Percentiles rank a stretch among this genome's conserved stretches.
Evolutionary conservation across 2,113 vertebrate species (phyloP).

Genomic region (Alethe castanea): DNA sequence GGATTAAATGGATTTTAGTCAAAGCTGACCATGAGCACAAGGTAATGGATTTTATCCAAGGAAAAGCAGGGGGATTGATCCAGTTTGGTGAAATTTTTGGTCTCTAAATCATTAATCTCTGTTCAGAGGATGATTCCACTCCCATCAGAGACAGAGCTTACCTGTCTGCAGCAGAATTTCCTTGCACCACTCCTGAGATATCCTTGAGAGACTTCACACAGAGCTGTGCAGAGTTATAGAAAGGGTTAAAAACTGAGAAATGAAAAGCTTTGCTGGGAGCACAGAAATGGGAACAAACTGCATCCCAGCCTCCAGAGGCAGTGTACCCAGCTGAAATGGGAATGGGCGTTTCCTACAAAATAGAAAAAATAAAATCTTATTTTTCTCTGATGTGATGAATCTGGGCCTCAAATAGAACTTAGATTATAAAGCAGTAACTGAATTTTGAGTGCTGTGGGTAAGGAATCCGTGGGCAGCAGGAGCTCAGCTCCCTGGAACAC

Average conservation of each 20-base stretch:
- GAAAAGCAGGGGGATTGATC: neutral
- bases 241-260: neutral
- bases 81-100: neutral
- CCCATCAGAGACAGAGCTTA: neutral
- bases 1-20: neutral
- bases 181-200: neutral
- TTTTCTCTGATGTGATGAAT: neutral
- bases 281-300: neutral
- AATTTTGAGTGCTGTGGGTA: neutral
- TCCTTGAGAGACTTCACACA: neutral
- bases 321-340: fast-evolving
- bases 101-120: neutral
- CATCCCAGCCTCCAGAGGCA: neutral
- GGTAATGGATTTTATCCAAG: neutral
- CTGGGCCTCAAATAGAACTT: neutral
- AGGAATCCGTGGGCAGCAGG: neutral
- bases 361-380: neutral
- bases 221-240: neutral
- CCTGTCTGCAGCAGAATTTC: neutral
- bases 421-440: neutral
- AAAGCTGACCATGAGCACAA: neutral
- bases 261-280: neutral
- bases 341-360: neutral
- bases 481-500: neutral
- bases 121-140: neutral